Percentiles rank a stretch among this genome's conserved stretches.
These are phyloP conservation scores for Sinella curviseta DNA, from an alignment of 1,140 invertebrate genomes.

Conservation along the genomic window DNA sequence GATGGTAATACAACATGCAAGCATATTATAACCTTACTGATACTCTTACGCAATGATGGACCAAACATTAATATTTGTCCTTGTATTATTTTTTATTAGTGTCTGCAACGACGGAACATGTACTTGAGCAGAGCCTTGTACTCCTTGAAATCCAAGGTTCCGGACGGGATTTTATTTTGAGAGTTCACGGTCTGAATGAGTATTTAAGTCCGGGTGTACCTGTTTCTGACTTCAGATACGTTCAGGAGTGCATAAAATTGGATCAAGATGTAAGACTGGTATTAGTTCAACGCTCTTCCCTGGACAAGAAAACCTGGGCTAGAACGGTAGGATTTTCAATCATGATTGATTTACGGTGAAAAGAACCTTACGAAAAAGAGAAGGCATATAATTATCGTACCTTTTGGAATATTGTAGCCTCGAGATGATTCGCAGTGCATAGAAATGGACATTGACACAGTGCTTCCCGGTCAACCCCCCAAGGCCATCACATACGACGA, in stretches of 20 bases:
- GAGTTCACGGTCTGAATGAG: constrained; percentile 80
- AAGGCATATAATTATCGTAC: background rate
- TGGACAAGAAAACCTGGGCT: constrained; percentile 64
- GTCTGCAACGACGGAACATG: constrained; percentile 79
- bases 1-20: constrained; percentile 67
- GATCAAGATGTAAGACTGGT: constrained; percentile 85
- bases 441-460: constrained; percentile 69
- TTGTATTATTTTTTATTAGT: too few species aligned
- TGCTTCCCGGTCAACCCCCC: constrained; percentile 71
- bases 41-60: constrained; percentile 13
- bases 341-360: constrained; percentile 20
- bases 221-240: constrained; percentile 87
- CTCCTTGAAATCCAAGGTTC: constrained; percentile 72
- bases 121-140: constrained; percentile 82
- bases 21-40: too few species aligned
- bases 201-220: constrained; percentile 63
- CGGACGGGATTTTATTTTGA: constrained; percentile 67
- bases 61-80: too few species aligned
- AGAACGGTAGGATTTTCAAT: constrained; percentile 64
- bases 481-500: constrained; percentile 74
- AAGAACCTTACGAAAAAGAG: too few species aligned
- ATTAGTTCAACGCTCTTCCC: constrained; percentile 65
- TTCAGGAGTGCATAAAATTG: constrained; percentile 89
- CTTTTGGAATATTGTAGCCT: constrained; percentile 54
- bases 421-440: constrained; percentile 75